Percentiles rank a stretch among this genome's conserved stretches.
Evolutionary conservation across 2,113 vertebrate genomes (phyloP).

Genomic region (Stigmatopora nigra): DNA sequence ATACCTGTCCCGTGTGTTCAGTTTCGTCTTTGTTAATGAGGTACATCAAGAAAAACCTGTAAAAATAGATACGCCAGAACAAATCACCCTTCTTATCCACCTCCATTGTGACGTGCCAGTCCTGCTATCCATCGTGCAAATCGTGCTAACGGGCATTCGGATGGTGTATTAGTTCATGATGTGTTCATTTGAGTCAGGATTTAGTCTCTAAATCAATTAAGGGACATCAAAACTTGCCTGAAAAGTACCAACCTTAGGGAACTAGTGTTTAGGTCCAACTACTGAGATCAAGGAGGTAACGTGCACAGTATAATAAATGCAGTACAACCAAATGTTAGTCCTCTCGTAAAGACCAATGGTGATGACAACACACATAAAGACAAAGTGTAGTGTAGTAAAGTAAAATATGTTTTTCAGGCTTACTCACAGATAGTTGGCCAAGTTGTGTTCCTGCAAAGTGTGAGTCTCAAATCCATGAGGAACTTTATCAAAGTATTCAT

Average conservation of each 20-base stretch:
- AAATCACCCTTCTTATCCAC: background rate
- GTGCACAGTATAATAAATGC: background rate
- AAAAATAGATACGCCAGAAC: slow-evolving; percentile 11
- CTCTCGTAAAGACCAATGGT: background rate
- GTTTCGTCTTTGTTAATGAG: slow-evolving; percentile 74
- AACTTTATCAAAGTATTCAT: slow-evolving; percentile 68
- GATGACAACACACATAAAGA: slow-evolving; percentile 10
- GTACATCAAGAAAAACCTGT: slow-evolving; percentile 73
- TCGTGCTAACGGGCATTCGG: background rate
- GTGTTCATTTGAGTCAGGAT: background rate
- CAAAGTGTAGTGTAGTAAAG: background rate
- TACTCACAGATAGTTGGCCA: slow-evolving; percentile 70
- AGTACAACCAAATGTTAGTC: background rate
- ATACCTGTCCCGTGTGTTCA: slow-evolving; percentile 72
- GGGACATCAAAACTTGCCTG: slow-evolving; percentile 12
- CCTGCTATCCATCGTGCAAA: background rate
- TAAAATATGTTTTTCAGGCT: background rate
- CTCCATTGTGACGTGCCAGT: background rate
- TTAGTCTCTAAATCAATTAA: background rate
- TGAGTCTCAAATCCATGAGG: slow-evolving; percentile 72
- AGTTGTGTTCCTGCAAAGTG: slow-evolving; percentile 71
- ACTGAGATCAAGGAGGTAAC: background rate
- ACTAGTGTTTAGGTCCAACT: background rate
- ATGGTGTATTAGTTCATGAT: background rate
- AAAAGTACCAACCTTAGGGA: background rate